phyloP scores from a whole-genome alignment of 23 tunicate genomes.

The Trididemnum miniatum region DNA sequence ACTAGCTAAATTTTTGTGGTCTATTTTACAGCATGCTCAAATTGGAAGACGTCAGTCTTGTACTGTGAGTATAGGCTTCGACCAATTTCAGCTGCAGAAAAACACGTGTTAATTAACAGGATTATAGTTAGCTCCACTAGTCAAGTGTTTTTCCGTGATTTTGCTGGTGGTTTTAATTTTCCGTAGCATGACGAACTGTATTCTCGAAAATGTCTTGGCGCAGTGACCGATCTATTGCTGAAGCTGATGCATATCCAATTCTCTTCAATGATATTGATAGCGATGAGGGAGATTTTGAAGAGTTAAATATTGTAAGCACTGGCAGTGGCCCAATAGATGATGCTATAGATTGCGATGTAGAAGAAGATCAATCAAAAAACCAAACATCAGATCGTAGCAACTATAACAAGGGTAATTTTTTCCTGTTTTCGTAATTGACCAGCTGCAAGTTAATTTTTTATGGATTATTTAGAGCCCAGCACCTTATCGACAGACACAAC shows the following conservation, averaged over 20 bases:
- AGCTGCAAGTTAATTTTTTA: not conserved
- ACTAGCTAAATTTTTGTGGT: too few species aligned
- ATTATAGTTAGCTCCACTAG: too few species aligned
- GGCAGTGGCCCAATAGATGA: not conserved
- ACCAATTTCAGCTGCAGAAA: too few species aligned
- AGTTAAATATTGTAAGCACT: not conserved
- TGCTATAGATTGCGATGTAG: not conserved
- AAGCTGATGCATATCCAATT: not conserved
- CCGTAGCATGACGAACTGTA: too few species aligned
- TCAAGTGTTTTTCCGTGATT: too few species aligned
- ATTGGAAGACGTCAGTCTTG: too few species aligned
- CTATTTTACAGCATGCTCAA: too few species aligned
- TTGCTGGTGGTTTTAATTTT: too few species aligned
- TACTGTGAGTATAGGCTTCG: too few species aligned
- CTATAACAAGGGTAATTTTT: not conserved
- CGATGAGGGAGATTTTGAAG: not conserved
- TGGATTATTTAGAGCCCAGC: constrained; percentile 23
- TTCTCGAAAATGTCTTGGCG: not conserved
- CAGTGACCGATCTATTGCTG: not conserved
- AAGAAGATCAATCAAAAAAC: constrained; percentile 15
- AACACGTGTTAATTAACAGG: too few species aligned
- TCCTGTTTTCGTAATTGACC: not conserved
- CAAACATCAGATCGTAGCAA: not conserved
- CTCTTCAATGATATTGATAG: too few species aligned
- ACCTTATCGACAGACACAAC: not conserved